Evolutionary conservation across 2,888 invertebrate species (phyloP), one percentile per base, ranked within the genome.

Genomic region (Caenorhabditis panamensis): DNA sequence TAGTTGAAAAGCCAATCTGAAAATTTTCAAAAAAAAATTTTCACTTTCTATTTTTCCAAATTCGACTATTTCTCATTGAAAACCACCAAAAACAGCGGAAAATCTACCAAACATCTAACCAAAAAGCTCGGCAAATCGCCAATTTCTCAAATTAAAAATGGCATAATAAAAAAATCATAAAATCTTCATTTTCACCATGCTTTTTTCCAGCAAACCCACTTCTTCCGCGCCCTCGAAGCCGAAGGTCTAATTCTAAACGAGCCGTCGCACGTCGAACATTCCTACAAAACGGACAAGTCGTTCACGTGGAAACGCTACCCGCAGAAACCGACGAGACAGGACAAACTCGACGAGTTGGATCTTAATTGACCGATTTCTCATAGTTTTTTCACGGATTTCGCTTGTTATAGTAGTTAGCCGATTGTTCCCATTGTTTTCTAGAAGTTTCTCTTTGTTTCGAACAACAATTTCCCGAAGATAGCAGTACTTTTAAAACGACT

Each of bases 341-440:
- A 86, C 68, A 89, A 89, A 68, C 79, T 89, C 51, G 89, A 89
- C 75, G 89, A 89, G 67, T 13, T 41, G 41, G 41, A 41, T 13
- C 77, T 87, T 24, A 69, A 61, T 58, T 28, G 5, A 31, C 31
- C 31, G 31, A 31, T 31, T 31, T 31, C 9, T 31, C 5, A 31
- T n/a, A n/a, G n/a, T n/a, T n/a, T n/a, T n/a, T n/a, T n/a, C n/a
- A n/a, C n/a, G n/a, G n/a, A n/a, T n/a, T 31, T 31, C 31, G 5
- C 31, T 31, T 11, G 41, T 73, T 64, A n/a, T 73, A 64, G 58
- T 64, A 41, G 13, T 13, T 41, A 41, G 5, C 13, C 8, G 11
- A 41, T 58, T 63, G 13, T 44, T 18, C 47, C 53, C 37, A 64
- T 73, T 73, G 64, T 73, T 73, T 66, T 16, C 31, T 37, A n/a